phyloP scores from a whole-genome alignment of 2,113 vertebrate species.

The Collichthys lucidus region DNA sequence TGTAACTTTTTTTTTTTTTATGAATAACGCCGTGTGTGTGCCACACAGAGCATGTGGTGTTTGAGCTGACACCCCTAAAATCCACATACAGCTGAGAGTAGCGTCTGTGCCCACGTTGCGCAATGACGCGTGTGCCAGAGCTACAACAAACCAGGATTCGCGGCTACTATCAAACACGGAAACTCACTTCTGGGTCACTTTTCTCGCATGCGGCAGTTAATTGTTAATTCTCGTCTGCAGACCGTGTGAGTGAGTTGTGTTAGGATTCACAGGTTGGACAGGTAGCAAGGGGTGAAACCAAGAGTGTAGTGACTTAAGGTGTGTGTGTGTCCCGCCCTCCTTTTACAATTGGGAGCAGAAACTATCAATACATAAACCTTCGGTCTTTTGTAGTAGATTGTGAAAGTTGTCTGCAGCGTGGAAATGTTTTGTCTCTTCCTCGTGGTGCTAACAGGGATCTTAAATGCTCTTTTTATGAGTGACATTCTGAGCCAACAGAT shows the following conservation, averaged over 20 bases:
- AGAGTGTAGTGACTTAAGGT: background rate
- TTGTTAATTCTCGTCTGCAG: background rate
- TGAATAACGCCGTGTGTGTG: slow-evolving; percentile 15
- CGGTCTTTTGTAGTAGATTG: slow-evolving; percentile 1
- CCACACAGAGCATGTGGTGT: slow-evolving; percentile 15
- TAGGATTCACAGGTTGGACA: background rate
- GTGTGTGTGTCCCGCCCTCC: too few species aligned
- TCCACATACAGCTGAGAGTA: background rate
- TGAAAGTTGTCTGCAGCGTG: slow-evolving; percentile 7
- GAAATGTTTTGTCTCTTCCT: slow-evolving; percentile 32
- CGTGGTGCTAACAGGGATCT: background rate
- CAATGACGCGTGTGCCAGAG: slow-evolving; percentile 22
- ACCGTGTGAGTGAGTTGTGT: background rate
- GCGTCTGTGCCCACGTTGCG: slow-evolving; percentile 45
- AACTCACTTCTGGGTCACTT: background rate
- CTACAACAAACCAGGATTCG: background rate
- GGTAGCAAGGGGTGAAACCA: too few species aligned
- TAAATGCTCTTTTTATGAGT: slow-evolving; percentile 21
- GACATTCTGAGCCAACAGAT: background rate
- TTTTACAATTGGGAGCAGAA: background rate
- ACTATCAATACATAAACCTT: background rate
- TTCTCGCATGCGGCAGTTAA: background rate
- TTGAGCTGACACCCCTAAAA: slow-evolving; percentile 1
- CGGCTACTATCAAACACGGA: slow-evolving; percentile 17
- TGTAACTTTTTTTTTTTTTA: slow-evolving; percentile 3